These are phyloP conservation scores for Verasper variegatus DNA, from an alignment of 2,113 vertebrate species.

Conservation along the genomic window DNA sequence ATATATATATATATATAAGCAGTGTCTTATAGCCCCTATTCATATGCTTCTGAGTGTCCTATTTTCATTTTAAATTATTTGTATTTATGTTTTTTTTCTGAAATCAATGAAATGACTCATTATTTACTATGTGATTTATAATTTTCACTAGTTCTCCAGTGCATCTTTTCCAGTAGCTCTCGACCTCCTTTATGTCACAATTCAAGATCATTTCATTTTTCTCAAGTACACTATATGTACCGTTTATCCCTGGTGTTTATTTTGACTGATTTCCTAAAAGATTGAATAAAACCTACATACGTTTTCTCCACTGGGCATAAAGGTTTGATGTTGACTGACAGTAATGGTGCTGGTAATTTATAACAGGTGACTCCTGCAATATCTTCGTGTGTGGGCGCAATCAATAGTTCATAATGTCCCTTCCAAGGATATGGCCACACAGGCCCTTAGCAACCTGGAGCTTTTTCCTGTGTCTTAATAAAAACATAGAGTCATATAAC, in stretches of 20 bases:
- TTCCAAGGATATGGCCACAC: not conserved
- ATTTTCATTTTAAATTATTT: not conserved
- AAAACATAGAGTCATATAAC: not conserved
- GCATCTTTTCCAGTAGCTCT: not conserved
- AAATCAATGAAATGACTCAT: not conserved
- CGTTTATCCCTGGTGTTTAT: too few relatives aligned
- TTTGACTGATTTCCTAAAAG: not conserved
- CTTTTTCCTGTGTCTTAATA: not conserved
- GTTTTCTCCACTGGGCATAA: not conserved
- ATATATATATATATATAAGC: too few relatives aligned
- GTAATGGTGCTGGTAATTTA: not conserved
- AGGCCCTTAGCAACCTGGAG: not conserved
- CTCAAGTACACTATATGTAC: not conserved
- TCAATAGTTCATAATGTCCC: not conserved
- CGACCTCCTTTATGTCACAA: not conserved
- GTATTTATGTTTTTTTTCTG: not conserved
- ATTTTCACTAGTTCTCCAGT: not conserved
- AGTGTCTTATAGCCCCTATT: not conserved
- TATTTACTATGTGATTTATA: not conserved
- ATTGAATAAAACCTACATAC: not conserved
- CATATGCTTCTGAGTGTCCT: too few relatives aligned
- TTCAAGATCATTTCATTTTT: not conserved
- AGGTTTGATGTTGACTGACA: not conserved
- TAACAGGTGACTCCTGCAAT: not conserved
- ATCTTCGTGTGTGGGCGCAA: not conserved